Evolutionary conservation across 2,113 vertebrate genomes (phyloP), one percentile per base, ranked within the genome.

Genomic region (Peucedramus taeniatus): DNA sequence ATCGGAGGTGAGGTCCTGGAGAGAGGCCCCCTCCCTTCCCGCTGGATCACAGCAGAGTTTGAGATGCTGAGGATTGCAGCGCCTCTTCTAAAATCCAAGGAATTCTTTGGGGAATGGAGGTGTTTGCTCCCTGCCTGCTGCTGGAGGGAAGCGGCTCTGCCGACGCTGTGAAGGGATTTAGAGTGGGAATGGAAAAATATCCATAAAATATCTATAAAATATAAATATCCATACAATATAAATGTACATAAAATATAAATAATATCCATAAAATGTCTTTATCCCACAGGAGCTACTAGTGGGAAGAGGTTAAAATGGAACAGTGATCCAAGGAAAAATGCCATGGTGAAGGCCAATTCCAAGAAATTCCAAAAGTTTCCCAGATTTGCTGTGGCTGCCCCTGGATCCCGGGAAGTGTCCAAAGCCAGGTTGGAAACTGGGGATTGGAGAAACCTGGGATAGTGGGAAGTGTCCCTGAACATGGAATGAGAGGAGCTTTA

Each of bases 1-100:
- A 83, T 64, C 3, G 30, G 17, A 39, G 11, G 11, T 2, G 70
- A 66, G 50, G 79, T 83, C 85, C 83, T 74, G 70, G 28, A 93
- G 82, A 70, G 75, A 83, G 40, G 28, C 21, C 11, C 22, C 63
- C 88, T 86, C 82, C 92, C 66, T 96, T 93, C 94, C 94, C 50
- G 71, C 42, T 61, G 20, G 57, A 39, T 35, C 13, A 10, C 11
- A 59, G 82, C 24, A 37, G 78, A 4, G 9, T 23, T 72, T 31
- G 39, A 33, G 71, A 16, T 1, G 10, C 49, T 13, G 27, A 44
- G 47, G 47, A 13, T 26, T 9, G 59, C 56, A 8, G 19, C 7
- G 30, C 0, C 22, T 13, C 39, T 44, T 37, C 42, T 15, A 11
- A 77, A 80, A 40, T 61, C 14, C 69, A 37, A 64, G 45, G 77